Conservation (phyloP, 1,140 invertebrate genomes). For the Leptinotarsa undecemlineata region DNA sequence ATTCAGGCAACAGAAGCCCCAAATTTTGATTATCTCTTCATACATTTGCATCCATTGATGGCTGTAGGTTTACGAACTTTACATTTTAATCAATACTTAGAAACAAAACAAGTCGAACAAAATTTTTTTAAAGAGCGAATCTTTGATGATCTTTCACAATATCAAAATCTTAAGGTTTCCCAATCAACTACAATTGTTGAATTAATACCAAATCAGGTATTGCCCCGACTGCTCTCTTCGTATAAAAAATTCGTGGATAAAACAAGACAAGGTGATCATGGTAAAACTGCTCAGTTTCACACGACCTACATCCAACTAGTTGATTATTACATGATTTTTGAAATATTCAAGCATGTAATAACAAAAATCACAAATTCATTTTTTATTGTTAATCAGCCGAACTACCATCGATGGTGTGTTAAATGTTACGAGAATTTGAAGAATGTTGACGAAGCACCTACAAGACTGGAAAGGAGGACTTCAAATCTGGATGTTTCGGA, state of each 20-base stretch:
- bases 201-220: constrained; percentile 19
- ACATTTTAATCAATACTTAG: too few species aligned
- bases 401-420: constrained; percentile 31
- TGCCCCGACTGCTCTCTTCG: background rate
- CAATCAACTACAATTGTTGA: background rate
- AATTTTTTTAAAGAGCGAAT: too few species aligned
- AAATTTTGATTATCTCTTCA: too few species aligned
- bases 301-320: constrained; percentile 44
- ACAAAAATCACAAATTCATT: constrained; percentile 15
- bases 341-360: background rate
- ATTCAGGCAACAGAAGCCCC: too few species aligned
- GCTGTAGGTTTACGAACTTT: too few species aligned
- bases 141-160: constrained; percentile 29
- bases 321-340: constrained; percentile 44
- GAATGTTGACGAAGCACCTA: too few species aligned
- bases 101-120: too few species aligned
- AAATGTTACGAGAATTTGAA: constrained; percentile 29
- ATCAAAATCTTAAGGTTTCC: constrained; percentile 27
- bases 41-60: too few species aligned
- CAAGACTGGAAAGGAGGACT: constrained; percentile 30
- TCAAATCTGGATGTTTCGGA: constrained; percentile 41
- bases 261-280: constrained; percentile 34
- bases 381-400: constrained; percentile 37
- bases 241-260: constrained; percentile 1
- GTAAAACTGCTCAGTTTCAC: constrained; percentile 41